Conservation (phyloP, 2,113 vertebrate genomes). For the Oryzias javanicus region DNA sequence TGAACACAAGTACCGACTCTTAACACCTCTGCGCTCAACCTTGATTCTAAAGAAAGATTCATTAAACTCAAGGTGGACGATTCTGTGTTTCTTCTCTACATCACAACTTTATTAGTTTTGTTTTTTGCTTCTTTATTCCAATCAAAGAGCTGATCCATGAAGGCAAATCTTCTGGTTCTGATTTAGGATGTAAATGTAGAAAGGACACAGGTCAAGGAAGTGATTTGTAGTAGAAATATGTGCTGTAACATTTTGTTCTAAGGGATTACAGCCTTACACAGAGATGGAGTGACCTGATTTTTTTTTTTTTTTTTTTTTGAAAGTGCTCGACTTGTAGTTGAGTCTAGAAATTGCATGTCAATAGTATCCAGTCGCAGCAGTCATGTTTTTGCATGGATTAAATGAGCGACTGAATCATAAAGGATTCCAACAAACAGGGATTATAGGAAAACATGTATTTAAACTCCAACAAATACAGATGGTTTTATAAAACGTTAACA, state of each 20-base stretch:
- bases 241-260: neutral
- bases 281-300: neutral
- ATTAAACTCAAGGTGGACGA: too few species aligned
- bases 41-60: too few species aligned
- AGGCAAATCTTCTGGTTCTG: too few species aligned
- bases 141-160: too few species aligned
- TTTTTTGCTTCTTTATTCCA: too few species aligned
- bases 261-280: neutral
- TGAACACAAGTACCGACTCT: too few species aligned
- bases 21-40: too few species aligned
- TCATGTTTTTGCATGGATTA: neutral
- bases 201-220: neutral
- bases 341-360: neutral
- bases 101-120: too few species aligned
- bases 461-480: too few species aligned
- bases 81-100: too few species aligned
- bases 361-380: neutral
- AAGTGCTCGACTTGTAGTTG: neutral
- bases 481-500: too few species aligned
- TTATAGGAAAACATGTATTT: neutral
- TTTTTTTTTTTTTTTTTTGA: neutral
- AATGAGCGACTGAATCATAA: neutral
- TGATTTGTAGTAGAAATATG: too few species aligned
- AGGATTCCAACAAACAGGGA: neutral
- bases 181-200: neutral